phyloP scores from a whole-genome alignment of 53 echinoderm and acorn worm species.

The Paracentrotus lividus region DNA sequence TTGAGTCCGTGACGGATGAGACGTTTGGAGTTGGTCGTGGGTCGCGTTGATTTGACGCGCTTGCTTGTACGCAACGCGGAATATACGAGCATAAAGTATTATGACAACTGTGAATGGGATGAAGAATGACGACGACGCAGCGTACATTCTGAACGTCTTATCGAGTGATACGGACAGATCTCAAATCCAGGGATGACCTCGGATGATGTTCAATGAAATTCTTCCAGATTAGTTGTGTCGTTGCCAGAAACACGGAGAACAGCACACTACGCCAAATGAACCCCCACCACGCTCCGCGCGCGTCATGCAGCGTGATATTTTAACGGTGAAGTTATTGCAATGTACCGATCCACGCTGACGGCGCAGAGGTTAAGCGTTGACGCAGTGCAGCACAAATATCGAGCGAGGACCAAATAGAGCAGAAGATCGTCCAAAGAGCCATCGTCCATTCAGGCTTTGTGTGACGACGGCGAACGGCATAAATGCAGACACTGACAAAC shows the following conservation, averaged over 20 bases:
- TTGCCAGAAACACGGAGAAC: slow-evolving; percentile 61
- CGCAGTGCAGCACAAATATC: slow-evolving; percentile 74
- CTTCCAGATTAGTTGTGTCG: slow-evolving; percentile 67
- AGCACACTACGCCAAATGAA: slow-evolving; percentile 65
- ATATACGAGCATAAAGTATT: slow-evolving; percentile 74
- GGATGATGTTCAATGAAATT: slow-evolving; percentile 47
- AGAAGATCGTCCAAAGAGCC: slow-evolving; percentile 74
- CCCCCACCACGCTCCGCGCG: slow-evolving; percentile 9
- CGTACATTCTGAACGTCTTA: slow-evolving; percentile 61
- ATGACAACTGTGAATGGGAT: slow-evolving; percentile 71
- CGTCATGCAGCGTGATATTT: slow-evolving; percentile 66
- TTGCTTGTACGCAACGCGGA: slow-evolving; percentile 77
- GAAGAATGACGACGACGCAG: slow-evolving; percentile 73
- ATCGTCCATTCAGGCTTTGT: slow-evolving; percentile 49
- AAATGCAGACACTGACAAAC: slow-evolving; percentile 72
- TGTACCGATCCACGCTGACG: slow-evolving; percentile 72
- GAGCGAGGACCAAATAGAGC: slow-evolving; percentile 73
- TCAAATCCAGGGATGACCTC: slow-evolving; percentile 52
- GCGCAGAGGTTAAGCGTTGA: slow-evolving; percentile 73
- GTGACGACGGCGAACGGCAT: slow-evolving; percentile 74
- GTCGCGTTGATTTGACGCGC: slow-evolving; percentile 72
- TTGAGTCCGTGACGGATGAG: slow-evolving; percentile 2
- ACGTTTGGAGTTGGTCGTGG: slow-evolving; percentile 56
- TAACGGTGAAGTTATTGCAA: slow-evolving; percentile 69
- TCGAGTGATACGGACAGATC: slow-evolving; percentile 67